Evolutionary conservation across 2,113 vertebrate genomes (phyloP).

Genomic region (Pomatostomus ruficeps): DNA sequence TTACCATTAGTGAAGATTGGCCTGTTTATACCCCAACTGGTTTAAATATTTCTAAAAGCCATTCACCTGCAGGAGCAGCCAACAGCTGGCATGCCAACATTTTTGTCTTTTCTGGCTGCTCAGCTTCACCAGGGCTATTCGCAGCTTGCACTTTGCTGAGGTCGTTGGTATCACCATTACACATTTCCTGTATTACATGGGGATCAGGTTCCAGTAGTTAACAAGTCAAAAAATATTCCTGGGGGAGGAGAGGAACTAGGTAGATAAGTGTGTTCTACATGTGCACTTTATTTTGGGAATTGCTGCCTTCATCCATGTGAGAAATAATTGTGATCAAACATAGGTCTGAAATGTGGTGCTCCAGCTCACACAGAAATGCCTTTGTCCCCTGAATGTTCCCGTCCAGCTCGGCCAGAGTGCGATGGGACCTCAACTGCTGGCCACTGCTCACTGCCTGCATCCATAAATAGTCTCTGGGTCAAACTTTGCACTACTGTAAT

Average conservation of each 20-base stretch:
- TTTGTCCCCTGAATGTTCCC: neutral
- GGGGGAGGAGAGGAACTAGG: neutral
- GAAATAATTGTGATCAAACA: neutral
- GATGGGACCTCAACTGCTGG: neutral
- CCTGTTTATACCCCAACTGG: neutral
- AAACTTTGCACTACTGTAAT: neutral
- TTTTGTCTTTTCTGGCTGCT: neutral
- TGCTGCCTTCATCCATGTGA: neutral
- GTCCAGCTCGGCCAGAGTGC: neutral
- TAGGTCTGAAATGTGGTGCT: neutral
- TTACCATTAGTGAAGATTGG: neutral
- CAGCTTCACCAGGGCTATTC: slow-evolving; percentile 6
- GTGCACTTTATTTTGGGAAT: neutral
- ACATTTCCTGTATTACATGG: slow-evolving; percentile 46
- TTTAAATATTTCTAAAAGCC: neutral
- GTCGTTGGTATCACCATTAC: neutral
- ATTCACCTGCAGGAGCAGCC: slow-evolving; percentile 19
- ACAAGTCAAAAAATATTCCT: slow-evolving; percentile 14
- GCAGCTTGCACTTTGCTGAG: slow-evolving; percentile 23
- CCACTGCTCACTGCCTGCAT: neutral
- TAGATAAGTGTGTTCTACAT: neutral
- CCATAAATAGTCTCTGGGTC: neutral
- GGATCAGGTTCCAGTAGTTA: neutral
- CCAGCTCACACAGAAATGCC: neutral
- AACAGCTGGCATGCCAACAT: neutral